Conservation (phyloP, 2,888 invertebrate genomes). For the Zootermopsis nevadensis region DNA sequence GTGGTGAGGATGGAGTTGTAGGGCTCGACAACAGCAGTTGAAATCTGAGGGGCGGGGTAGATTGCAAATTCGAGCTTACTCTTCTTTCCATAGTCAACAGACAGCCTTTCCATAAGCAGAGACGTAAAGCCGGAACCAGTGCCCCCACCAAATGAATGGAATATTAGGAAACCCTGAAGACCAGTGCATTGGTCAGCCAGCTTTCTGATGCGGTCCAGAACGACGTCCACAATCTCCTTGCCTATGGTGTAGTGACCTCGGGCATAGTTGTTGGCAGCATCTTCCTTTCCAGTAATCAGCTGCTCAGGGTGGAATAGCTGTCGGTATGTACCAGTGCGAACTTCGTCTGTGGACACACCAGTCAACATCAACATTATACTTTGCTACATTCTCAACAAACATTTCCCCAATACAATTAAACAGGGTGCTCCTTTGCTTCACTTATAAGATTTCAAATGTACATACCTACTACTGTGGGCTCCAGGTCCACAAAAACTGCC, state of each 20-base stretch:
- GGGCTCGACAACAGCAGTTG: constrained; percentile 66
- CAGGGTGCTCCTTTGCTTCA: too few species aligned
- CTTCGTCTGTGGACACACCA: constrained; percentile 81
- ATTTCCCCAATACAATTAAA: too few species aligned
- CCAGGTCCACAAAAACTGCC: constrained; percentile 93
- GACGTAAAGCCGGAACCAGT: constrained; percentile 75
- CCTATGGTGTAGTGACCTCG: constrained; percentile 87
- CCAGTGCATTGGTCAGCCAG: constrained; percentile 70
- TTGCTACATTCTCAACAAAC: constrained; percentile 95
- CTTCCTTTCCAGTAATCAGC: constrained; percentile 98
- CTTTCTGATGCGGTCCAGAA: too few species aligned
- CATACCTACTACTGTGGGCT: too few species aligned
- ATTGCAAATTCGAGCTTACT: too few species aligned
- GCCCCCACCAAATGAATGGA: constrained; percentile 73
- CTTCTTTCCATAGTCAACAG: too few species aligned
- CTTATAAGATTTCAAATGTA: too few species aligned
- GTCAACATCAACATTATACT: too few species aligned
- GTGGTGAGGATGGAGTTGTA: constrained; percentile 72
- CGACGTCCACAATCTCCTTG: too few species aligned
- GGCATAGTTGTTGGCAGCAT: constrained; percentile 98
- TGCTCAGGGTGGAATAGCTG: too few species aligned
- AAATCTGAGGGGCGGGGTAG: constrained; percentile 71
- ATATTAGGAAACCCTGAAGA: constrained; percentile 71
- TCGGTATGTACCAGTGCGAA: constrained; percentile 91
- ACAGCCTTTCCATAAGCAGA: too few species aligned